Conservation (phyloP, 2,888 invertebrate species). For the Lasioglossum villosulum region DNA sequence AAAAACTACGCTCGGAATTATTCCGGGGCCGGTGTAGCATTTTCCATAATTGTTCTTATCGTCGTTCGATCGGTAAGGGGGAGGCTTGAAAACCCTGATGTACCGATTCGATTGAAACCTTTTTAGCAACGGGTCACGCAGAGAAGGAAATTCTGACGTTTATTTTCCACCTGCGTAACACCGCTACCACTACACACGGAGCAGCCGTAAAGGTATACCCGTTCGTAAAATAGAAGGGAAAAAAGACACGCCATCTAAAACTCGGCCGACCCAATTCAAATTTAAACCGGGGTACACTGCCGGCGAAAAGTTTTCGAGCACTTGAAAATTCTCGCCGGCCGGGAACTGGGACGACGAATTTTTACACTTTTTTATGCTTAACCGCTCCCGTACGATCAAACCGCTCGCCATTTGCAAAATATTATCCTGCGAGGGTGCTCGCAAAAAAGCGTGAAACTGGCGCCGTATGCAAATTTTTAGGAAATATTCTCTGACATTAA, state of each 20-base stretch:
- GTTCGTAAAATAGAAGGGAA: neutral
- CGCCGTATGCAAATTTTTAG: no score
- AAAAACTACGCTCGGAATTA: neutral
- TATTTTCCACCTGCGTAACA: neutral
- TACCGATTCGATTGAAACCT: conserved; percentile 3
- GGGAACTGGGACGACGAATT: neutral
- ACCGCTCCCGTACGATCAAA: neutral
- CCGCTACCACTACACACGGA: neutral
- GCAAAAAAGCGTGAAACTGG: neutral
- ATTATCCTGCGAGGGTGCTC: neutral
- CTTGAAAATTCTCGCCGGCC: neutral
- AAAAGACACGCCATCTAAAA: neutral
- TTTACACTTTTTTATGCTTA: neutral
- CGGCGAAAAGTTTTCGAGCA: neutral
- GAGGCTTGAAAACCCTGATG: neutral
- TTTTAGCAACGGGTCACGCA: neutral
- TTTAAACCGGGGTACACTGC: neutral
- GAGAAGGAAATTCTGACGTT: neutral
- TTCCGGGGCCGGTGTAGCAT: neutral
- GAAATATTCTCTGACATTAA: no score
- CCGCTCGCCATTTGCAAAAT: neutral
- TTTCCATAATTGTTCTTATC: conserved; percentile 12
- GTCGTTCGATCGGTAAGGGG: neutral
- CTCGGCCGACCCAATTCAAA: conserved; percentile 10
- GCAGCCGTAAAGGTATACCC: neutral